Evolutionary conservation across 1,140 invertebrate genomes (phyloP).

Genomic region (Drosophila jambulina): DNA sequence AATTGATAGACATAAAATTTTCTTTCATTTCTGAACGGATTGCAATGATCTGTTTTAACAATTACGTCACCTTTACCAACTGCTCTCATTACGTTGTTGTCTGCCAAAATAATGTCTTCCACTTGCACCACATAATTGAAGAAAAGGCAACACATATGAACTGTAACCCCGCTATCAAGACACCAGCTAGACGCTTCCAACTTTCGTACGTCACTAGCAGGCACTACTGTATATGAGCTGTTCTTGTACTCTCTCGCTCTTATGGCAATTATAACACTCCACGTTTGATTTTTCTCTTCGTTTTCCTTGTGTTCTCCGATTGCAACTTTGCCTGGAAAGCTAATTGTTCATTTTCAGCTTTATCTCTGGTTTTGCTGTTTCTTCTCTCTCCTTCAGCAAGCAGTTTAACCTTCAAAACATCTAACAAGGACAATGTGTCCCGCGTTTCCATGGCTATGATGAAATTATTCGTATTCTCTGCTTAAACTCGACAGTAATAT

Average conservation of each 20-base stretch:
- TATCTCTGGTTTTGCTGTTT: too few relatives aligned
- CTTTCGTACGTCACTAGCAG: neutral
- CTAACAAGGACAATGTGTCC: neutral
- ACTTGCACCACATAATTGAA: neutral
- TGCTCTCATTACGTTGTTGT: slow-evolving; percentile 2
- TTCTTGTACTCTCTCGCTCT: too few relatives aligned
- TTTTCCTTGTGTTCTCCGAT: neutral
- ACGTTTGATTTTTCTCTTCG: neutral
- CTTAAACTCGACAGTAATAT: neutral
- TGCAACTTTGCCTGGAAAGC: too few relatives aligned
- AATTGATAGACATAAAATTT: neutral
- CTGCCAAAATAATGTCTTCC: neutral
- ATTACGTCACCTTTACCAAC: slow-evolving; percentile 1
- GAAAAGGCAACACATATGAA: too few relatives aligned
- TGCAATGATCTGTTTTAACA: neutral
- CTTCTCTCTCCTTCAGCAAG: too few relatives aligned
- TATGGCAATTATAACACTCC: neutral
- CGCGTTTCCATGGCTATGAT: slow-evolving; percentile 5
- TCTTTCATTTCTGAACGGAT: neutral
- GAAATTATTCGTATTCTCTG: neutral
- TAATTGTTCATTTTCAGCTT: too few relatives aligned
- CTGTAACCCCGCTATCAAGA: slow-evolving; percentile 1
- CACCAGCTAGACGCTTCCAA: neutral
- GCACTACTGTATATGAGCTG: neutral
- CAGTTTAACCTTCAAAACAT: neutral